These are phyloP conservation scores for Ciona savignyi DNA, from an alignment of 23 tunicate genomes.

Conservation along the genomic window DNA sequence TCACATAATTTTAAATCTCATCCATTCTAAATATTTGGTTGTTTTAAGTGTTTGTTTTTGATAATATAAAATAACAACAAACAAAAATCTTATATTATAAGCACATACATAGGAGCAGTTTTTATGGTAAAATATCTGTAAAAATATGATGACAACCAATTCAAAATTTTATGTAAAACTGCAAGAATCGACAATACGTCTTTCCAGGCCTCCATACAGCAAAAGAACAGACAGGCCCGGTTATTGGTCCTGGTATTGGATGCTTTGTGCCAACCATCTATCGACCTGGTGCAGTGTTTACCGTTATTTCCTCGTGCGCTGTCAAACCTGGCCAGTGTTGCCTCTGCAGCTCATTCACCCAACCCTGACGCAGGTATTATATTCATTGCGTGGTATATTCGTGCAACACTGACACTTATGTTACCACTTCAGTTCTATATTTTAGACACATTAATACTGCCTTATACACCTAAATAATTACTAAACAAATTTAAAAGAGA, in stretches of 20 bases:
- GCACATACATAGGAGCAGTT: no score
- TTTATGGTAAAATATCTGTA: no score
- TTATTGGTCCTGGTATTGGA: slow-evolving; percentile 40
- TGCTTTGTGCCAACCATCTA: slow-evolving; percentile 39
- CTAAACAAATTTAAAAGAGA: no score
- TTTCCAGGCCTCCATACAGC: slow-evolving; percentile 8
- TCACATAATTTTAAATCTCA: no score
- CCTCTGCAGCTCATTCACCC: slow-evolving; percentile 26
- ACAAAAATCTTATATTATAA: no score
- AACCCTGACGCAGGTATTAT: slow-evolving; percentile 3
- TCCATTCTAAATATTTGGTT: no score
- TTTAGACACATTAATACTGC: not conserved
- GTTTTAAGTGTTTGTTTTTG: no score
- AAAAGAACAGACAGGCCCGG: slow-evolving; percentile 20
- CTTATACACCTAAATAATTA: not conserved
- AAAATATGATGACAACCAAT: no score
- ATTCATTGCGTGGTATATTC: not conserved
- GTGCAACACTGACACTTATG: not conserved
- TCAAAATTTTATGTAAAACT: no score
- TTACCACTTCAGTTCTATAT: no score
- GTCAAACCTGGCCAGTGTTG: slow-evolving; percentile 40
- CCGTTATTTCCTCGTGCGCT: slow-evolving; percentile 64
- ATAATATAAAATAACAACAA: no score
- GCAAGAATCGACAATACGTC: not conserved
- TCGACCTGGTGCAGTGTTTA: slow-evolving; percentile 54